These are phyloP conservation scores for Amaurobius ferox DNA, from an alignment of 2,888 invertebrate species.

Conservation along the genomic window DNA sequence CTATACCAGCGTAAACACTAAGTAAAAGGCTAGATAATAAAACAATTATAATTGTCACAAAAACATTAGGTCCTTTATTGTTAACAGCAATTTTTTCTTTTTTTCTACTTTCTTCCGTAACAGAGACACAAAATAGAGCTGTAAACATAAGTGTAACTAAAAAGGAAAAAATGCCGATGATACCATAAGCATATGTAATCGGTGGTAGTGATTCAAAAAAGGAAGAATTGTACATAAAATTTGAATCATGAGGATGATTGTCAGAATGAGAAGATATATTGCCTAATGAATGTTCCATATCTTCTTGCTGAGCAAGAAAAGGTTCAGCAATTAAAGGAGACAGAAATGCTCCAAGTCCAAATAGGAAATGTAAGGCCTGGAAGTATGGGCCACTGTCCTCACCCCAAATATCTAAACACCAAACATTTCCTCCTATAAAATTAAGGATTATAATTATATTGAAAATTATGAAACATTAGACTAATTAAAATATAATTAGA, in stretches of 20 bases:
- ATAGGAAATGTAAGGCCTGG: constrained; percentile 79
- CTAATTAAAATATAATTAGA: neutral
- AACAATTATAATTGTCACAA: constrained; percentile 12
- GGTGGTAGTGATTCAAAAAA: neutral
- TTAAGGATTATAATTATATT: neutral
- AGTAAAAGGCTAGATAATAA: constrained; percentile 40
- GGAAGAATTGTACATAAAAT: neutral
- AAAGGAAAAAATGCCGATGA: constrained; percentile 41
- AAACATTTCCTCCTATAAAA: constrained; percentile 78
- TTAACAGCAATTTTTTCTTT: constrained; percentile 10
- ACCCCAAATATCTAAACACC: constrained; percentile 77
- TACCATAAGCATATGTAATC: constrained; percentile 51
- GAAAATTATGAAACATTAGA: neutral
- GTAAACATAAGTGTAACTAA: constrained; percentile 39
- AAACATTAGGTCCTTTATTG: constrained; percentile 11
- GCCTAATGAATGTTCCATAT: neutral
- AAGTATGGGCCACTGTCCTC: constrained; percentile 78
- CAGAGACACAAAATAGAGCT: constrained; percentile 33
- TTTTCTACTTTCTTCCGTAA: constrained; percentile 17
- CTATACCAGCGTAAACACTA: constrained; percentile 78
- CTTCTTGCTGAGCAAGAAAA: constrained; percentile 75
- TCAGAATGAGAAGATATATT: neutral
- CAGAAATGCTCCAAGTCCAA: constrained; percentile 79
- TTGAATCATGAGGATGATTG: neutral
- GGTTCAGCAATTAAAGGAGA: constrained; percentile 79